Evolutionary conservation across 2,797 vertebrate species (phyloP).

Genomic region (Basileuterus tristriatus): DNA sequence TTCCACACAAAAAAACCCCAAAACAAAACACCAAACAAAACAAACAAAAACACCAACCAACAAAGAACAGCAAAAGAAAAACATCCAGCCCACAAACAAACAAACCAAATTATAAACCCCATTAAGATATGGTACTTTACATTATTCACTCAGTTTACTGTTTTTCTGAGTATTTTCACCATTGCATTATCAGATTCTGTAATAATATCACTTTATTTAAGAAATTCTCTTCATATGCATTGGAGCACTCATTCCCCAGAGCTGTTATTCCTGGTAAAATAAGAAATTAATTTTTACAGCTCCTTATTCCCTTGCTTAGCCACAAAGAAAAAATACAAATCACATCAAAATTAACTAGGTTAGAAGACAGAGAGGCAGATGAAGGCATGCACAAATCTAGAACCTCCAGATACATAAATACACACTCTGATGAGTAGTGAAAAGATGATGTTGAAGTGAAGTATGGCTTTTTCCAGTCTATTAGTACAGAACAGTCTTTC

Average conservation of each 20-base stretch:
- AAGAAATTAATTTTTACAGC: not conserved
- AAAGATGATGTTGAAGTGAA: not conserved
- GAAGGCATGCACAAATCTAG: not conserved
- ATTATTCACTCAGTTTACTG: not conserved
- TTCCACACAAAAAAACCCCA: not conserved
- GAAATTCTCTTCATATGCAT: not conserved
- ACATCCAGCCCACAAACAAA: not conserved
- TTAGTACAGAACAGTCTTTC: not conserved
- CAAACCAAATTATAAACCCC: not conserved
- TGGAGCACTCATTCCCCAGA: not conserved
- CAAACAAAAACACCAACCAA: not conserved
- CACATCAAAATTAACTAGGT: not conserved
- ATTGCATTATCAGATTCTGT: conserved; percentile 2
- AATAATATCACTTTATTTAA: conserved; percentile 31
- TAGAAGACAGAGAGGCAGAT: not conserved
- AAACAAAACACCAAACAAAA: not conserved
- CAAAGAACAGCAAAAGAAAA: not conserved
- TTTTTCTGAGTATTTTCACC: not conserved
- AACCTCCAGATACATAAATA: not conserved
- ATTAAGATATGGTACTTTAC: not conserved
- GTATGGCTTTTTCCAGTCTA: not conserved
- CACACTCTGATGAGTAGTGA: not conserved
- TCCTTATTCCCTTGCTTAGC: not conserved
- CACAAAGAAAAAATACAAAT: not conserved
- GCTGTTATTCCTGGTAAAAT: not conserved